Evolutionary conservation across 1,140 invertebrate genomes (phyloP).

Genomic region (Aleiodes sp.): DNA sequence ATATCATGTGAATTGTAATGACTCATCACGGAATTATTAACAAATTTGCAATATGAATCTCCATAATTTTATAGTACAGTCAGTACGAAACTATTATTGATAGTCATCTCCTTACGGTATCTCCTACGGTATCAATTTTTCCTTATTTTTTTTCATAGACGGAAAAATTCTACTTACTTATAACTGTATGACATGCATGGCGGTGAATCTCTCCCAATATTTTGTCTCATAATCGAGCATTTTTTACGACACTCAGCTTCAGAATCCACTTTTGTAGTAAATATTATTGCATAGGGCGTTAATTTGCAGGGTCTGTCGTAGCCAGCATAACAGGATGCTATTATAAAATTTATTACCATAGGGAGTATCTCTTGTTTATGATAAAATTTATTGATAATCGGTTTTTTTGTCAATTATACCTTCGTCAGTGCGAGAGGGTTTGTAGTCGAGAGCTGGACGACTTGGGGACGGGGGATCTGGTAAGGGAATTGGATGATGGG

Average conservation of each 20-base stretch:
- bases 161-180: constrained; percentile 56
- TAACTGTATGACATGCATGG: constrained; percentile 79
- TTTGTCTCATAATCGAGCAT: constrained; percentile 70
- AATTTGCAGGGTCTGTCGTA: constrained; percentile 77
- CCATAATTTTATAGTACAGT: too few relatives aligned
- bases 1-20: too few relatives aligned
- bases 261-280: constrained; percentile 69
- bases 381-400: not conserved
- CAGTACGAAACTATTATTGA: too few relatives aligned
- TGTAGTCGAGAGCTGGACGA: not conserved
- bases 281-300: constrained; percentile 72
- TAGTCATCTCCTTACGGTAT: not conserved
- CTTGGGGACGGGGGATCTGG: constrained; percentile 36
- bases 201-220: constrained; percentile 63
- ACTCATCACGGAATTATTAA: too few relatives aligned
- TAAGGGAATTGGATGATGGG: constrained; percentile 56
- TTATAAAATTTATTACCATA: constrained; percentile 19
- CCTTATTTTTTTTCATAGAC: too few relatives aligned
- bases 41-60: too few relatives aligned
- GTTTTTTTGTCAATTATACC: constrained; percentile 19
- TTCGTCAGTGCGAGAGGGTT: constrained; percentile 20
- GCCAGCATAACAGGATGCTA: constrained; percentile 72
- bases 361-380: not conserved
- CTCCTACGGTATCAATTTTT: too few relatives aligned
- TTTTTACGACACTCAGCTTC: constrained; percentile 76